Percentiles rank a stretch among this genome's conserved stretches.
Conservation (phyloP, 37 sponge, comb jelly and placozoan genomes). For the Tethya wilhelma region DNA sequence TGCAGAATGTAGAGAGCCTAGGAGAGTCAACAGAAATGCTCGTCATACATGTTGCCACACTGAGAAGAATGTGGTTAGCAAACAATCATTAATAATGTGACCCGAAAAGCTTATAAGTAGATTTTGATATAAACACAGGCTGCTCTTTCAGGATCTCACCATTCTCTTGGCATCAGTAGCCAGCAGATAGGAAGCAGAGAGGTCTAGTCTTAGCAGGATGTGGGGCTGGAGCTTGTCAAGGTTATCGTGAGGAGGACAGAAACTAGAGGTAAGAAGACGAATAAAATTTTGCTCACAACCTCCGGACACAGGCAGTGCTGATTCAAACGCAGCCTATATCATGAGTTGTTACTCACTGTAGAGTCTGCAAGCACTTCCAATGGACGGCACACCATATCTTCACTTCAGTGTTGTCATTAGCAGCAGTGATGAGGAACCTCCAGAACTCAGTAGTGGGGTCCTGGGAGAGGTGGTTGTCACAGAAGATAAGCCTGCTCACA, state of each 20-base stretch:
- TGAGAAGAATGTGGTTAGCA: no score
- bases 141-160: slow-evolving; percentile 32
- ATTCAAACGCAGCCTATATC: not conserved
- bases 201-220: slow-evolving; percentile 68
- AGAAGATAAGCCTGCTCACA: slow-evolving; percentile 80
- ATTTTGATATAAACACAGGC: no score
- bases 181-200: slow-evolving; percentile 75
- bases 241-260: slow-evolving; percentile 8
- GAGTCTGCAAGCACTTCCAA: slow-evolving; percentile 90
- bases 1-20: slow-evolving; percentile 79
- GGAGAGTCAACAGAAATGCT: not conserved
- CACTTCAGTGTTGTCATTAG: slow-evolving; percentile 70
- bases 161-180: slow-evolving; percentile 72
- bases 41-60: no score
- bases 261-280: slow-evolving; percentile 7
- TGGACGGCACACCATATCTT: slow-evolving; percentile 91
- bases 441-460: slow-evolving; percentile 75
- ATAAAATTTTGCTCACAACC: not conserved
- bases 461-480: slow-evolving; percentile 71
- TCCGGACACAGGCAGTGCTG: not conserved
- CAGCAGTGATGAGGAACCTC: slow-evolving; percentile 86
- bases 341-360: slow-evolving; percentile 24
- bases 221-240: slow-evolving; percentile 31
- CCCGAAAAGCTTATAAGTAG: no score
- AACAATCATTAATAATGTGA: not conserved